Percentiles rank a stretch among this genome's conserved stretches.
Evolutionary conservation across 1,140 invertebrate genomes (phyloP).

Genomic region (Polyergus mexicanus): DNA sequence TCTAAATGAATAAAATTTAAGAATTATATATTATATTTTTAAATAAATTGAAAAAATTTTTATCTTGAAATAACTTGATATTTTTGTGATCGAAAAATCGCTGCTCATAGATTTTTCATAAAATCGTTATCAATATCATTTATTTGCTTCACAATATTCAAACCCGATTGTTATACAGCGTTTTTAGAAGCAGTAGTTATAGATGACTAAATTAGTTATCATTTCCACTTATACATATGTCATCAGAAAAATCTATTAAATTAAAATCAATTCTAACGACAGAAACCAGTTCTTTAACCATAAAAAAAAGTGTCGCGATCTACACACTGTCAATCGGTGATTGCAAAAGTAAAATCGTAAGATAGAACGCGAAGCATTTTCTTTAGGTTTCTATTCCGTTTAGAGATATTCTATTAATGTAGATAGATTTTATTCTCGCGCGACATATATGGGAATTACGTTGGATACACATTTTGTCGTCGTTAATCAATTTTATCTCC

Average conservation of each 20-base stretch:
- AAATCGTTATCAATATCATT: not conserved
- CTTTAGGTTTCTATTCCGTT: not conserved
- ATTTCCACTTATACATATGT: not conserved
- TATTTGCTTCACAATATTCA: not conserved
- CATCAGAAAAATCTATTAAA: not conserved
- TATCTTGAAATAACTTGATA: constrained; percentile 9
- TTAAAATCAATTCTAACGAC: not conserved
- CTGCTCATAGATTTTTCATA: not conserved
- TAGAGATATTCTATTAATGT: not conserved
- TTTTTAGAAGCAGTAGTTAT: not conserved
- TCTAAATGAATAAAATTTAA: too few species aligned
- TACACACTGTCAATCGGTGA: not conserved
- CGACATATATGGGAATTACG: constrained; percentile 6
- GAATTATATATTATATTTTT: too few species aligned
- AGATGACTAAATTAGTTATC: not conserved
- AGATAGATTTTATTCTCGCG: not conserved
- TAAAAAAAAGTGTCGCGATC: not conserved
- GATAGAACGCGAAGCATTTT: not conserved
- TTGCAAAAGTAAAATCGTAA: not conserved
- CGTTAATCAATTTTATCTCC: constrained; percentile 19
- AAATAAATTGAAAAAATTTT: not conserved
- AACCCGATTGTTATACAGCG: too few species aligned
- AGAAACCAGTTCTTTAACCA: not conserved
- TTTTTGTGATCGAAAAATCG: not conserved
- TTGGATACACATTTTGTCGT: not conserved